Conservation (phyloP, 2,797 vertebrate genomes). For the Chlorospingus semifuscus region DNA sequence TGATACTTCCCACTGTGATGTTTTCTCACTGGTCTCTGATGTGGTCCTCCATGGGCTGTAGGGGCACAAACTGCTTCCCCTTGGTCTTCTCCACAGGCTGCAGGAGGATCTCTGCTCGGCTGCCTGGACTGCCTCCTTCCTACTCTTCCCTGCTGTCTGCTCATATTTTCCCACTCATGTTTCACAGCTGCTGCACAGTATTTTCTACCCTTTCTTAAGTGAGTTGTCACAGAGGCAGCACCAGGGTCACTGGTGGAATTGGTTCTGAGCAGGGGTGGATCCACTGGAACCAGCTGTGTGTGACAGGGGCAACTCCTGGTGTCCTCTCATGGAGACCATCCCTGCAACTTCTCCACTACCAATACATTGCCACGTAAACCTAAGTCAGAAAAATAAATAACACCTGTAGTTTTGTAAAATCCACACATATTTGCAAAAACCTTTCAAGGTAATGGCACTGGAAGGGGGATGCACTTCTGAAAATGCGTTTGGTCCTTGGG, state of each 20-base stretch:
- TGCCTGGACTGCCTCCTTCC: neutral
- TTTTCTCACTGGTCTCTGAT: neutral
- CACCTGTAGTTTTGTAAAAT: neutral
- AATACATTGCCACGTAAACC: neutral
- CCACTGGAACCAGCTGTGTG: neutral
- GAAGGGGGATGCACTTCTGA: neutral
- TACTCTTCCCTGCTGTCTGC: neutral
- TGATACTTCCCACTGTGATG: neutral
- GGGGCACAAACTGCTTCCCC: neutral
- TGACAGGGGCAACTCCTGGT: neutral
- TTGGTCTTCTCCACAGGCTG: neutral
- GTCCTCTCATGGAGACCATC: neutral
- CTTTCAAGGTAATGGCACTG: neutral
- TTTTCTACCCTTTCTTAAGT: neutral
- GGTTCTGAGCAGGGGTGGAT: neutral
- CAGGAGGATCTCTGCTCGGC: neutral
- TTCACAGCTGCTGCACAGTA: neutral
- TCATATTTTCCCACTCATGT: neutral
- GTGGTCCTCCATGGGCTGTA: neutral
- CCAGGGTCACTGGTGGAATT: rapidly evolving
- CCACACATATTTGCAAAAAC: neutral
- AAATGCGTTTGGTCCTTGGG: rapidly evolving
- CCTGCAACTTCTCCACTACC: neutral
- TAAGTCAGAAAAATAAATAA: neutral
- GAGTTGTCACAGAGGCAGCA: neutral